phyloP scores from a whole-genome alignment of 2,113 vertebrate genomes.

The Nycticorax nycticorax region DNA sequence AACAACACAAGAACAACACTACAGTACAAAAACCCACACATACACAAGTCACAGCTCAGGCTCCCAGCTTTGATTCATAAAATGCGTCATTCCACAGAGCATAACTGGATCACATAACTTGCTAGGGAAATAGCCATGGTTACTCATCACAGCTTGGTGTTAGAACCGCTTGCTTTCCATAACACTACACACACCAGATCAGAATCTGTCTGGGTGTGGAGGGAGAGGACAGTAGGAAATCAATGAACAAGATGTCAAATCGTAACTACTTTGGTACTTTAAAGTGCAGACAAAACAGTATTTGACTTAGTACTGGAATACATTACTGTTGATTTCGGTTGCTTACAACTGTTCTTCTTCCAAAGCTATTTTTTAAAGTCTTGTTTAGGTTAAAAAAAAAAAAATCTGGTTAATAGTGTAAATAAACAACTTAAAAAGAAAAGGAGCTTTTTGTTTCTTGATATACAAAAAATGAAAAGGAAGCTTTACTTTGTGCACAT shows the following conservation, averaged over 20 bases:
- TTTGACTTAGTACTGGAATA: neutral
- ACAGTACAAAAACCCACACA: neutral
- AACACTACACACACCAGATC: neutral
- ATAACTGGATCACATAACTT: neutral
- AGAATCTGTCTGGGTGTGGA: neutral
- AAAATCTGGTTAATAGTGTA: neutral
- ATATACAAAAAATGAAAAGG: neutral
- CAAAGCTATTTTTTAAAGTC: neutral
- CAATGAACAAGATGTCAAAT: slow-evolving; percentile 9
- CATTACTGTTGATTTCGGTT: neutral
- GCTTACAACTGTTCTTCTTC: neutral
- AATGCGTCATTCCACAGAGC: neutral
- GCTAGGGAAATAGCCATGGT: slow-evolving; percentile 17
- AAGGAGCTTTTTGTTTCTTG: neutral
- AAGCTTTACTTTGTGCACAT: neutral
- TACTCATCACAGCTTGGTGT: slow-evolving; percentile 20
- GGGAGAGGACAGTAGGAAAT: neutral
- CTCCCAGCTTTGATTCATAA: slow-evolving; percentile 32
- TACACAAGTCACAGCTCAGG: neutral
- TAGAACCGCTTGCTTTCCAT: neutral
- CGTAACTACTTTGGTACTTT: neutral
- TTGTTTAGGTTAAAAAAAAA: neutral
- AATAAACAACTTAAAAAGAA: neutral
- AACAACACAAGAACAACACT: neutral
- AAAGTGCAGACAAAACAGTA: neutral